Evolutionary conservation across 2,113 vertebrate species (phyloP).

Genomic region (Eidolon helvum): DNA sequence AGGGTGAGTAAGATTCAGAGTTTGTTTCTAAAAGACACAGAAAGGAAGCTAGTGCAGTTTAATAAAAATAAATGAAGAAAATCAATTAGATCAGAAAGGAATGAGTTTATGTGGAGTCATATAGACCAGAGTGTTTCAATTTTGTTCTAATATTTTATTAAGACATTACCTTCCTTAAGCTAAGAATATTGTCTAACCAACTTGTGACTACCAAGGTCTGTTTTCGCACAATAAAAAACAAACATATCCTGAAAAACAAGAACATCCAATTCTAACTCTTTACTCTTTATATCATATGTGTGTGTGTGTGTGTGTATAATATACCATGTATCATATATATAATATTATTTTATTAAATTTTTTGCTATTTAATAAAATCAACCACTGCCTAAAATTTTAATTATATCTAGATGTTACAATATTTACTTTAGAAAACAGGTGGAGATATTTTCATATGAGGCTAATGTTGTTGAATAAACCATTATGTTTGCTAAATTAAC

Average conservation of each 20-base stretch:
- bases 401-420: constrained; percentile 65
- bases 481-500: constrained; percentile 78
- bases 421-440: constrained; percentile 75
- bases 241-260: constrained; percentile 31
- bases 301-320: neutral
- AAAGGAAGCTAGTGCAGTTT: neutral
- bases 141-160: neutral
- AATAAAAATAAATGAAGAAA: neutral
- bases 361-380: constrained; percentile 68
- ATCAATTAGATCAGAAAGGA: neutral
- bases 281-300: neutral
- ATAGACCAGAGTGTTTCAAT: neutral
- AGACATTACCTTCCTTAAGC: constrained; percentile 22
- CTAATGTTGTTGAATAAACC: constrained; percentile 69
- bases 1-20: neutral
- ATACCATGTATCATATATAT: neutral
- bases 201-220: constrained; percentile 18
- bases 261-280: neutral
- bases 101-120: neutral
- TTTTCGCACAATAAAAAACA: neutral
- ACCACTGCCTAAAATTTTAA: constrained; percentile 65
- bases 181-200: neutral
- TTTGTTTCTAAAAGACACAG: neutral
- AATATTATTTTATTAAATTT: constrained; percentile 66
- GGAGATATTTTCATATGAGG: constrained; percentile 72